Base-by-base conservation (phyloP, 2,888 invertebrate species). In the Lasius platythorax region DNA sequence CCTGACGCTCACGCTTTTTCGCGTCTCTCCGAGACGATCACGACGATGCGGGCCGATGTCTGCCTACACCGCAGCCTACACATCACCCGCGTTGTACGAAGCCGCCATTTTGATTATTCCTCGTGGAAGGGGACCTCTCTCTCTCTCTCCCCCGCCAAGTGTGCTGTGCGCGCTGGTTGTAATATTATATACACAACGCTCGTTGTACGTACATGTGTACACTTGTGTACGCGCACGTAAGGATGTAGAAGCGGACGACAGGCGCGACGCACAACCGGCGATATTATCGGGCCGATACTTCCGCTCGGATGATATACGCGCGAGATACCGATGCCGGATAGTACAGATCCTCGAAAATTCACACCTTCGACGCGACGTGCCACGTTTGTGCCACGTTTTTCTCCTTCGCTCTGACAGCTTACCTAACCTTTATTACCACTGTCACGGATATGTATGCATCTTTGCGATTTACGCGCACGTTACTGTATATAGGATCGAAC, bases 91-190 rank as follows among this genome's bases (percentile, higher is more conserved):
- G 78, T 87, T 87, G 85, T 87, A 83, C 87, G 43, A 12, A 84
- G 83, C 92, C 91, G 90, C 92, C 92, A 92, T 92, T 91, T 92
- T 92, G 91, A 83, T 90, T 89, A 28, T 88, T 85, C 83, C 74
- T 79, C 85, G 82, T 75, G 58, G 58, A 72, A 70, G 33, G 72
- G 46, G 68, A 40, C 2, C 23, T 23, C 23, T 15, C 72, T 18
- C 5, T 5, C 37, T 5, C 23, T 11, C 33, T 53, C 28, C 9
- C n/a, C 12, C 68, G n/a, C 40, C 23, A 23, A 23, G 3, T 28
- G 46, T 15, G 66, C 40, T n/a, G 40, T 0, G 23, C 23, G n/a
- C 18, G 53, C 53, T 56, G 53, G 23, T 23, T 23, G 23, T 23
- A 23, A 23, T 23, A 23, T 23, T 23, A 23, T 23, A 23, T 23